phyloP scores from a whole-genome alignment of 2,888 invertebrate genomes.

The Gortyna flavago region DNA sequence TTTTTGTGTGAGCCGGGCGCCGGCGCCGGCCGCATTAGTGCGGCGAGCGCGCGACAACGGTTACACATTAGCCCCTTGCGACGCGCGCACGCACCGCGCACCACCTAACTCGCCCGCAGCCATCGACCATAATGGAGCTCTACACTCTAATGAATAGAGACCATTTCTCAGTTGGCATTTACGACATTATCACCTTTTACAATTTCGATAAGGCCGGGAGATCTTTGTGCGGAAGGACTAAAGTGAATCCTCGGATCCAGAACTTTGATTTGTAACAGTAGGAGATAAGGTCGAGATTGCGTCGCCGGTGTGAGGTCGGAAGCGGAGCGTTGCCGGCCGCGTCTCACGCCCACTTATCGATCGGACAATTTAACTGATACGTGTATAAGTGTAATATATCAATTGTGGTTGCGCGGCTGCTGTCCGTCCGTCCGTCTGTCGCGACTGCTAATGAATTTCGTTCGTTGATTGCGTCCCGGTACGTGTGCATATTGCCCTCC shows the following conservation, averaged over 20 bases:
- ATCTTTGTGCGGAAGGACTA: constrained; percentile 42
- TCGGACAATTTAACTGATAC: constrained; percentile 84
- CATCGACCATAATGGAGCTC: constrained; percentile 11
- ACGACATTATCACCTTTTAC: constrained; percentile 41
- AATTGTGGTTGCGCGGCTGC: constrained; percentile 71
- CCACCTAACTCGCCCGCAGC: constrained; percentile 7
- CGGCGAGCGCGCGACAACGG: constrained; percentile 79
- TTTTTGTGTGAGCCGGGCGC: constrained; percentile 87
- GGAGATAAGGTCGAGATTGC: constrained; percentile 41
- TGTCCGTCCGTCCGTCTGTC: constrained; percentile 73
- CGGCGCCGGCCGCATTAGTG: constrained; percentile 89
- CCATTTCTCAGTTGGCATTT: constrained; percentile 24
- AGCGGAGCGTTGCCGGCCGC: constrained; percentile 51
- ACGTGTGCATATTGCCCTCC: constrained; percentile 37
- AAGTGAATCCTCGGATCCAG: constrained; percentile 36
- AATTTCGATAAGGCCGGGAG: constrained; percentile 13
- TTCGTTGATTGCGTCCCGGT: constrained; percentile 64
- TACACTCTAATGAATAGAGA: constrained; percentile 16
- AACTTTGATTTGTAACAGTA: neutral
- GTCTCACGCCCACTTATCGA: constrained; percentile 87
- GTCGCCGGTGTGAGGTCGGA: constrained; percentile 25
- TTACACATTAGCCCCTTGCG: constrained; percentile 84
- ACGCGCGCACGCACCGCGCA: constrained; percentile 43
- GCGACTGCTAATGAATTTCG: constrained; percentile 73
- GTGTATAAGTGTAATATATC: constrained; percentile 84